Evolutionary conservation across 2,113 vertebrate species (phyloP).

Genomic region (Polyodon spathula): DNA sequence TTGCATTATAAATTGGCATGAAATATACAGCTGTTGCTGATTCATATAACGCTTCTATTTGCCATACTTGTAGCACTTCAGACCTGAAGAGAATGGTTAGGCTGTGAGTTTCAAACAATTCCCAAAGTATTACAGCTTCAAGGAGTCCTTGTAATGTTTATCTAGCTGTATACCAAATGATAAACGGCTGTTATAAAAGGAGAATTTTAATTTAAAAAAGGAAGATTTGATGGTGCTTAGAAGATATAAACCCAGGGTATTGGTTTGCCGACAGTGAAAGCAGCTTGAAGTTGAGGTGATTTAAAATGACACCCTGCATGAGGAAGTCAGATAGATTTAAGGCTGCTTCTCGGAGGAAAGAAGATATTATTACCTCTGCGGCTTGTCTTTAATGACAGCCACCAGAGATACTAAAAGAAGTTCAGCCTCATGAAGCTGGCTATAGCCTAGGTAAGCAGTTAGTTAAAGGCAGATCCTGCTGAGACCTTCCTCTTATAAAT

Average conservation of each 20-base stretch:
- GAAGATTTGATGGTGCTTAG: no score
- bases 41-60: no score
- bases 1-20: no score
- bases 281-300: slow-evolving; percentile 64
- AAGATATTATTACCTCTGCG: slow-evolving; percentile 73
- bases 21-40: no score
- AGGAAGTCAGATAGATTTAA: slow-evolving; percentile 68
- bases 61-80: no score
- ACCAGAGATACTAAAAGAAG: slow-evolving; percentile 61
- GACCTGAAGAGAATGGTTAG: no score
- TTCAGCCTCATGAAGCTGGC: slow-evolving; percentile 73
- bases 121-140: no score
- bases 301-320: slow-evolving; percentile 69
- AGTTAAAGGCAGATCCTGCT: slow-evolving; percentile 66
- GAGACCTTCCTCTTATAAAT: slow-evolving; percentile 73
- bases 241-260: not conserved
- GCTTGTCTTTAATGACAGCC: slow-evolving; percentile 51
- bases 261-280: slow-evolving; percentile 39
- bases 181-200: no score
- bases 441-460: slow-evolving; percentile 43
- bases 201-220: no score
- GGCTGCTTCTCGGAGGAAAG: slow-evolving; percentile 47
- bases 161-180: no score
- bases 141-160: no score
- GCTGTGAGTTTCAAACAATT: no score